Base-by-base conservation (phyloP, 1,140 invertebrate genomes). In the Psix sp. region DNA sequence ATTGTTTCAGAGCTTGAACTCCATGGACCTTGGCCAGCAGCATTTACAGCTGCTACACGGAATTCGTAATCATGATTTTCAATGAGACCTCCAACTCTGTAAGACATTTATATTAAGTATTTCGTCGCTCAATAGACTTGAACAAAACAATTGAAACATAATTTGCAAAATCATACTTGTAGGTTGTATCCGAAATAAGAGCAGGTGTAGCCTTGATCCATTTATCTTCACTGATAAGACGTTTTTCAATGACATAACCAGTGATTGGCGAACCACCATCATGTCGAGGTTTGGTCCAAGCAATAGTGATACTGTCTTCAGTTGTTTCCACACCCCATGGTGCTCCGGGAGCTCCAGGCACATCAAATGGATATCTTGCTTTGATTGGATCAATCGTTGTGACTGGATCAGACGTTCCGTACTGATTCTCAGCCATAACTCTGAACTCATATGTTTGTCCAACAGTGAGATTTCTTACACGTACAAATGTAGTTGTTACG, bases 21-120 rank as follows among this genome's bases (percentile, higher is more conserved):
- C 89, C 91, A 99, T 7, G 94, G 92, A 26, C 97, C 96, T 84
- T 96, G 94, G 0, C 96, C 97, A 18, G 96, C 98, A 26, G 95
- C 95, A 86, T 99, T 99, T n/a, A 97, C 88, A 16, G 97, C 98
- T 4, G 95, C 93, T 0, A 99, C 97, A 52, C 98, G 90, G 90
- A 99, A 99, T 83, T 99, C 98, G 80, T 99, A 99, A 81, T 98
- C 95, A 49, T 96, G 94, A 82, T 98, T 97, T 83, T 98, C 96
- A 59, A 96, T 94, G 10, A 99, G 87, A 65, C 94, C 95, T 38
- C 92, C 93, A 9, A 98, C 94, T 76, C 91, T 91, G n/a, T 13
- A 65, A 45, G 2, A 59, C 1, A 20, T 20, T 42, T 17, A 5
- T 24, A 9, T 24, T 24, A 5, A 24, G 3, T 4, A 24, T 24